Percentiles rank a stretch among this genome's conserved stretches.
phyloP scores from a whole-genome alignment of 2,797 vertebrate species.

The Arctocebus calabarensis region DNA sequence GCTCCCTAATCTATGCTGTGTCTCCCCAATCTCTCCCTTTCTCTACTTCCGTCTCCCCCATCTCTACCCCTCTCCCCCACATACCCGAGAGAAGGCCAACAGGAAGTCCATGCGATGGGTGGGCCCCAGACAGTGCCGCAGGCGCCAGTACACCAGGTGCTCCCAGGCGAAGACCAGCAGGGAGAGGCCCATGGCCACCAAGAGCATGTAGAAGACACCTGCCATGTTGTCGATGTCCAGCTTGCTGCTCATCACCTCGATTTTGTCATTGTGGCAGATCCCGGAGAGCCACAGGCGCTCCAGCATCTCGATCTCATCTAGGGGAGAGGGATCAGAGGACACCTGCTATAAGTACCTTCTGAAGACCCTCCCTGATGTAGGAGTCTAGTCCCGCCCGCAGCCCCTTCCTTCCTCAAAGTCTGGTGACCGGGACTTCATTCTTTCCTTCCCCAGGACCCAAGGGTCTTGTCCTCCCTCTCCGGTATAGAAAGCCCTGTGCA shows the following conservation, averaged over 20 bases:
- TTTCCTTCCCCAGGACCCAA: background rate
- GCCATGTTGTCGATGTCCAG: slow-evolving; percentile 99
- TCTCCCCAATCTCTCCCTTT: slow-evolving; percentile 78
- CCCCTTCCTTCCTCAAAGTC: background rate
- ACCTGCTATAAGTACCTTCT: slow-evolving; percentile 89
- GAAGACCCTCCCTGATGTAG: slow-evolving; percentile 92
- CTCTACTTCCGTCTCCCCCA: slow-evolving; percentile 30
- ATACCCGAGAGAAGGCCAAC: slow-evolving; percentile 95
- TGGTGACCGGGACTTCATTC: background rate
- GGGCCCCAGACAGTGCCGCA: slow-evolving; percentile 94
- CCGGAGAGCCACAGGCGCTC: slow-evolving; percentile 98
- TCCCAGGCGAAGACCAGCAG: slow-evolving; percentile 99
- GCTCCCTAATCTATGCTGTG: slow-evolving; percentile 83
- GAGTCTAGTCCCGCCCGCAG: slow-evolving; percentile 84
- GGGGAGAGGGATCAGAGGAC: slow-evolving; percentile 91
- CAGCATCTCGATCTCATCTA: slow-evolving; percentile 96
- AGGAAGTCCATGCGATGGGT: slow-evolving; percentile 94
- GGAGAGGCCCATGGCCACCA: slow-evolving; percentile 99
- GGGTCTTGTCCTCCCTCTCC: background rate
- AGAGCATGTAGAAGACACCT: slow-evolving; percentile 99
- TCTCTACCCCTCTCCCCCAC: fast-evolving
- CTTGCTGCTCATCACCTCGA: slow-evolving; percentile 99
- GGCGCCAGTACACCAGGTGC: slow-evolving; percentile 96
- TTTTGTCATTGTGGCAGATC: slow-evolving; percentile 99
- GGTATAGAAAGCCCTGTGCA: background rate